Conservation (phyloP, 2,113 vertebrate genomes). For the Dinomys branickii region DNA sequence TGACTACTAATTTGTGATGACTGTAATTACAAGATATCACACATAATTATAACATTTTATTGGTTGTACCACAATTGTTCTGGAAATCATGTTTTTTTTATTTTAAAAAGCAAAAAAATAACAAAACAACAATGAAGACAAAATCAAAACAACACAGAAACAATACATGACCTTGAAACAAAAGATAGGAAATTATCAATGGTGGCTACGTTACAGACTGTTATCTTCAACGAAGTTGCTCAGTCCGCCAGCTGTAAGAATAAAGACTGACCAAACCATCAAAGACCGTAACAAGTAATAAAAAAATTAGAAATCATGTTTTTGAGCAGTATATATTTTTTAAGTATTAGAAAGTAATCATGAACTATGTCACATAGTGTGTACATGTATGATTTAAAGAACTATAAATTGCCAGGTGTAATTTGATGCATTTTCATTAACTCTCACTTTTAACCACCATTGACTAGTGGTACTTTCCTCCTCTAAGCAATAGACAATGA, state of each 20-base stretch:
- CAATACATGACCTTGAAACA: too few species aligned
- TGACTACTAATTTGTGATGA: not conserved
- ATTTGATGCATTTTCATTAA: constrained; percentile 9
- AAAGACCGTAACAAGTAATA: too few species aligned
- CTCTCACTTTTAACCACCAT: not conserved
- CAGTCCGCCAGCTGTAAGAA: too few species aligned
- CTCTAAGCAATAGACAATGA: constrained; percentile 9
- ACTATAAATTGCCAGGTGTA: not conserved
- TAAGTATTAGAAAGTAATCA: constrained; percentile 32
- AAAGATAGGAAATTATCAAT: too few species aligned
- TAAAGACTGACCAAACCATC: too few species aligned
- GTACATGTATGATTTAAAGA: constrained; percentile 18
- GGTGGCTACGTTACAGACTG: too few species aligned
- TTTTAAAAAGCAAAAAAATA: too few species aligned
- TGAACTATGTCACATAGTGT: not conserved
- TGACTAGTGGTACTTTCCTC: not conserved
- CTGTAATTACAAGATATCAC: not conserved
- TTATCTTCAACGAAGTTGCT: too few species aligned
- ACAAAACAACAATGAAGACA: too few species aligned
- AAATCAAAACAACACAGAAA: too few species aligned
- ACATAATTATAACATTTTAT: not conserved
- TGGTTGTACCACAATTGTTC: not conserved
- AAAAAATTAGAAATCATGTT: not conserved
- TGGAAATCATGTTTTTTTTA: not conserved
- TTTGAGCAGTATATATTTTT: not conserved